phyloP scores from a whole-genome alignment of 2,797 vertebrate species.

The Pempheris klunzingeri region DNA sequence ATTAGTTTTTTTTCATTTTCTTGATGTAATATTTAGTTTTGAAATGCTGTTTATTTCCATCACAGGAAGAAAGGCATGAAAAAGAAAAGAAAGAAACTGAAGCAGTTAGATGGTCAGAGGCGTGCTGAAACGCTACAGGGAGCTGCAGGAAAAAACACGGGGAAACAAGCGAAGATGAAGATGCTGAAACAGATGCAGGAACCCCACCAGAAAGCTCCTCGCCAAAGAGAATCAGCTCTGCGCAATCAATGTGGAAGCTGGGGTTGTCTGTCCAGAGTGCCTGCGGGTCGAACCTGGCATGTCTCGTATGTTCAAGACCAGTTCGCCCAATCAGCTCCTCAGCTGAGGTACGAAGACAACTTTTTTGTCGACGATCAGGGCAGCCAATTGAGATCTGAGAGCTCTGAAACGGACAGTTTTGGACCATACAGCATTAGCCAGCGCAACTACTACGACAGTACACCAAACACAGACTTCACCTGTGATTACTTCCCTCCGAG shows the following conservation, averaged over 20 bases:
- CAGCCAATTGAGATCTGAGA: not conserved
- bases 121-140: not conserved
- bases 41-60: slow-evolving; percentile 4
- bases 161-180: not conserved
- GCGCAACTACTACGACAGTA: not conserved
- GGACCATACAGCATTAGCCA: not conserved
- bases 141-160: not conserved
- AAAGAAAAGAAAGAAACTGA: slow-evolving; percentile 51
- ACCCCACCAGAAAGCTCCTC: slow-evolving; percentile 54
- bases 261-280: not conserved
- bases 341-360: not conserved
- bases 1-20: not conserved
- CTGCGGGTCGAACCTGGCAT: not conserved
- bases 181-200: slow-evolving; percentile 45
- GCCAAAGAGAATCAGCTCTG: not conserved
- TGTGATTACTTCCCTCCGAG: slow-evolving; percentile 32
- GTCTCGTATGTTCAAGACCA: not conserved
- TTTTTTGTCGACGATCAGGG: not conserved
- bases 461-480: slow-evolving; percentile 33
- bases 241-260: slow-evolving; percentile 26
- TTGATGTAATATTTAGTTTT: not conserved
- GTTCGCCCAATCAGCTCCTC: not conserved
- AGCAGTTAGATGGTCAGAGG: slow-evolving; percentile 23
- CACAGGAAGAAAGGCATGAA: slow-evolving; percentile 46
- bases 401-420: not conserved